These are phyloP conservation scores for Hirtodrosophila trivittata DNA, from an alignment of 2,888 invertebrate genomes.

Conservation along the genomic window DNA sequence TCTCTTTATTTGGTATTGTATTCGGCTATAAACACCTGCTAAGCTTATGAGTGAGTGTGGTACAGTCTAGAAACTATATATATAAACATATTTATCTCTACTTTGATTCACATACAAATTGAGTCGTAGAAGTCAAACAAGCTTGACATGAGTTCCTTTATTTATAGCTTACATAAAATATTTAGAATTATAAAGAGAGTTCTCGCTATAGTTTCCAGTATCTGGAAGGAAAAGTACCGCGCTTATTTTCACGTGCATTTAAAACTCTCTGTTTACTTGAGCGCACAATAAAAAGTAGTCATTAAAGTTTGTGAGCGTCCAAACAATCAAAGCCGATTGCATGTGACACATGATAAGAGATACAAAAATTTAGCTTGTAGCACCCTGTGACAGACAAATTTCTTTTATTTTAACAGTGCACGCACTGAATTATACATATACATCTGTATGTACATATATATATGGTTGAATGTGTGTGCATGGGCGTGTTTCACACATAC, in stretches of 20 bases:
- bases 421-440: slow-evolving; percentile 15
- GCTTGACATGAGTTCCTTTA: slow-evolving; percentile 4
- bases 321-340: slow-evolving; percentile 13
- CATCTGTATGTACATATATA: slow-evolving; percentile 2
- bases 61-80: slow-evolving; percentile 30
- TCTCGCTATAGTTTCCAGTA: too few relatives aligned
- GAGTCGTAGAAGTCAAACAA: slow-evolving; percentile 7
- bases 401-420: slow-evolving; percentile 15
- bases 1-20: slow-evolving; percentile 30
- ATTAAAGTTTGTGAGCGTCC: slow-evolving; percentile 19
- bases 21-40: slow-evolving; percentile 41
- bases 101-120: slow-evolving; percentile 1
- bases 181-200: background rate
- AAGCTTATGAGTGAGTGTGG: slow-evolving; percentile 5
- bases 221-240: background rate
- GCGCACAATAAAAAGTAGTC: slow-evolving; percentile 2
- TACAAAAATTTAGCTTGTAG: slow-evolving; percentile 15
- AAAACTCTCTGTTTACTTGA: background rate
- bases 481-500: slow-evolving; percentile 42
- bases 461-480: slow-evolving; percentile 5
- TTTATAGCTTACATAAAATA: slow-evolving; percentile 4
- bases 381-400: slow-evolving; percentile 42
- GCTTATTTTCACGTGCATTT: slow-evolving; percentile 17
- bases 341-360: slow-evolving; percentile 36
- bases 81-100: background rate